Percentiles rank a stretch among this genome's conserved stretches.
phyloP scores from a whole-genome alignment of 2,113 vertebrate species.

The Crotalus viridis region DNA sequence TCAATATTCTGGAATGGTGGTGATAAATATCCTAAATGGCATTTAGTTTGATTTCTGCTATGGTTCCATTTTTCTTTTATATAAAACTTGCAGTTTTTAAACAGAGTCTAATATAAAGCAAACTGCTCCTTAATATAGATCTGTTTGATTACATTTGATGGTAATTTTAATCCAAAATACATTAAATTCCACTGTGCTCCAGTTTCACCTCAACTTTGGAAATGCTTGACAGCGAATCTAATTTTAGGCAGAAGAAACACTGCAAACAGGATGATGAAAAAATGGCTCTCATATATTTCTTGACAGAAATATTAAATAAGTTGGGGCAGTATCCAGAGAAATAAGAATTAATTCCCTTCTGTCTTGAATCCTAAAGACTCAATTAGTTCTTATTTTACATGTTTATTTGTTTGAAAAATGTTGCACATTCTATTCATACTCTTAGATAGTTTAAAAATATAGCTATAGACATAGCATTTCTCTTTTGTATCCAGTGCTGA shows the following conservation, averaged over 20 bases:
- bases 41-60: neutral
- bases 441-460: neutral
- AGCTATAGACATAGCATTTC: neutral
- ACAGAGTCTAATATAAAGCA: neutral
- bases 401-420: neutral
- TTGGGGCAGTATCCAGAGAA: neutral
- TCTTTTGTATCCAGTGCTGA: neutral
- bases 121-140: conserved; percentile 11
- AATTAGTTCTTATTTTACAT: neutral
- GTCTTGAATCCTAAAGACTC: neutral
- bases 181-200: conserved; percentile 1
- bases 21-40: neutral
- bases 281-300: neutral
- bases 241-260: neutral
- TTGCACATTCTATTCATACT: neutral
- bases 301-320: neutral
- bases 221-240: conserved; percentile 9
- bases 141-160: conserved; percentile 17
- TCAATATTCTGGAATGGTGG: neutral
- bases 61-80: neutral
- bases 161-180: conserved; percentile 25
- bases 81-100: neutral
- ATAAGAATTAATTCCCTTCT: neutral
- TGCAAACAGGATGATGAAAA: neutral
- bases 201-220: neutral